A percentile compares a stretch with the other conserved stretches of the same genome.
These are phyloP conservation scores for Tetramorium parvispinum DNA, from an alignment of 1,140 invertebrate species.

Conservation along the genomic window DNA sequence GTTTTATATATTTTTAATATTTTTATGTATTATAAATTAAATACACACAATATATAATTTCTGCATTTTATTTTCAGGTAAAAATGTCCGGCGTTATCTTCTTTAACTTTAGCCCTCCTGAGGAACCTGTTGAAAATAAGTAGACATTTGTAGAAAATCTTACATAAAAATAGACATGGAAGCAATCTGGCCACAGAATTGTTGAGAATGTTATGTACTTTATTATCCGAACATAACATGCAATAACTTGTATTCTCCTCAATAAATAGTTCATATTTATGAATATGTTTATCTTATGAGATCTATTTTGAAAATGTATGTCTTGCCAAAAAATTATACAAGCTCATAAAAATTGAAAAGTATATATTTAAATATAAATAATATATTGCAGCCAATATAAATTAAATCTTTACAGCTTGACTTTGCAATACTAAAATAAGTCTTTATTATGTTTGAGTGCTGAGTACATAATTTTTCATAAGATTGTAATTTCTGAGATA, in stretches of 20 bases:
- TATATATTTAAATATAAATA: background rate
- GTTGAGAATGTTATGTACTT: constrained; percentile 48
- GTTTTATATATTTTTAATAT: background rate
- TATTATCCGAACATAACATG: constrained; percentile 25
- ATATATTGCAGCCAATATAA: background rate
- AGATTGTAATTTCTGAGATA: background rate
- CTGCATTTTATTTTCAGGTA: constrained; percentile 55
- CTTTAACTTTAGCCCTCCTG: constrained; percentile 51
- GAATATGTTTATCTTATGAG: background rate
- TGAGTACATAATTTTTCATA: background rate
- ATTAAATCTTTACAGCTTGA: constrained; percentile 24
- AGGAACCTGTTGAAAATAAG: constrained; percentile 20
- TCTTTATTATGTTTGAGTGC: constrained; percentile 25
- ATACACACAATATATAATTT: background rate
- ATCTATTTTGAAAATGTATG: background rate
- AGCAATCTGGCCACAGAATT: constrained; percentile 29
- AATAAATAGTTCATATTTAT: constrained; percentile 52
- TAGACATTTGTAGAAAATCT: background rate
- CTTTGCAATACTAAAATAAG: constrained; percentile 34
- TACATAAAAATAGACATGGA: constrained; percentile 36
- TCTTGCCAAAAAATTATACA: background rate
- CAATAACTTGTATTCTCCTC: constrained; percentile 54
- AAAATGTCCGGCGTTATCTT: constrained; percentile 31
- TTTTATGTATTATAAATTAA: background rate
- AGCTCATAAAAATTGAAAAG: background rate